phyloP scores from a whole-genome alignment of 1,140 invertebrate species.

The Ptiloglossa arizonensis region DNA sequence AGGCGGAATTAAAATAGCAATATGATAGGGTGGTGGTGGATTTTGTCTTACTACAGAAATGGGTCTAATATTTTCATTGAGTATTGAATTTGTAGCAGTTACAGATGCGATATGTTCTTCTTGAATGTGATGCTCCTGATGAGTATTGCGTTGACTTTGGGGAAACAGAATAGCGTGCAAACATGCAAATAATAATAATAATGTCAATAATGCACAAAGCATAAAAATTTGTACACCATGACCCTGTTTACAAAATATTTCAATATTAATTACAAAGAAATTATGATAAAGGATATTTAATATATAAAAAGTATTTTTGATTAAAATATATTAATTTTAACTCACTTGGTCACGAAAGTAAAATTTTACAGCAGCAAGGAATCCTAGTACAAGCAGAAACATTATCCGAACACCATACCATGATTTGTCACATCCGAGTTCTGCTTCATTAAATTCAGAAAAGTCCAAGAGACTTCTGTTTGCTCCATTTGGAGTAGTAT shows the following conservation, averaged over 20 bases:
- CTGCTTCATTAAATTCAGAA: conserved; percentile 73
- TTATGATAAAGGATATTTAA: background rate
- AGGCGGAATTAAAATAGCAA: conserved; percentile 85
- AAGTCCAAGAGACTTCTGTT: conserved; percentile 74
- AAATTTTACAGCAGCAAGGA: conserved; percentile 86
- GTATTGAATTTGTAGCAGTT: conserved; percentile 55
- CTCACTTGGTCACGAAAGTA: conserved; percentile 86
- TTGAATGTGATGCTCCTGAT: conserved; percentile 61
- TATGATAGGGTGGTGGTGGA: conserved; percentile 86
- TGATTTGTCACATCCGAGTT: conserved; percentile 71
- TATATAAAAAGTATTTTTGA: conserved; percentile 11
- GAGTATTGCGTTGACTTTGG: conserved; percentile 63
- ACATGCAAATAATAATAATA: conserved; percentile 85
- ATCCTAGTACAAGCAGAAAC: conserved; percentile 85
- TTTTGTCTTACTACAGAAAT: conserved; percentile 67
- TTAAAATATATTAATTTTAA: conserved; percentile 6
- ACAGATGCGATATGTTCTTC: conserved; percentile 63
- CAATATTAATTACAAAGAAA: conserved; percentile 11
- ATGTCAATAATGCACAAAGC: conserved; percentile 85
- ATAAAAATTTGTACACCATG: conserved; percentile 85
- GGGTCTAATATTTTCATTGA: conserved; percentile 64
- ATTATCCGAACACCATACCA: conserved; percentile 86
- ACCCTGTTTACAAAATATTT: conserved; percentile 66
- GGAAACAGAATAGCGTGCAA: conserved; percentile 75
- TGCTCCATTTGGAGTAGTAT: conserved; percentile 60